Percentiles rank a stretch among this genome's conserved stretches.
Evolutionary conservation across 1,140 invertebrate species (phyloP).

Genomic region (Temnothorax longispinosus): DNA sequence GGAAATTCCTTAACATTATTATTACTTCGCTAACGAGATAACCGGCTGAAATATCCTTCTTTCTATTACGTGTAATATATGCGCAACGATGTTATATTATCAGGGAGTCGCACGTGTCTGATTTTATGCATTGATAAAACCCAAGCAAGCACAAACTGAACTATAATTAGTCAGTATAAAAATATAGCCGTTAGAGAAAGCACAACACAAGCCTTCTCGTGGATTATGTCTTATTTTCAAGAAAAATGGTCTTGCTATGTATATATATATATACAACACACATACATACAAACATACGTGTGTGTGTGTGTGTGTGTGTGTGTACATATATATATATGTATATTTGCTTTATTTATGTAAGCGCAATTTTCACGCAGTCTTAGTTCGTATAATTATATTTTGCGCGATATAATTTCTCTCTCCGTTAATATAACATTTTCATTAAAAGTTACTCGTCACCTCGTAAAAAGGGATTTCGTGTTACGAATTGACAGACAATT

Average conservation of each 20-base stretch:
- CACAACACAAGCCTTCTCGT: not conserved
- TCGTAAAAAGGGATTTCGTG: not conserved
- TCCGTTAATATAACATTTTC: not conserved
- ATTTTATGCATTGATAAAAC: slow-evolving; percentile 51
- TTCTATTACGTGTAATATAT: not conserved
- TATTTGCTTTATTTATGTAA: not conserved
- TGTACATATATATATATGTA: too few relatives aligned
- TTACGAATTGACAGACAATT: not conserved
- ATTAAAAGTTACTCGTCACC: not conserved
- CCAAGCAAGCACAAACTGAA: slow-evolving; percentile 29
- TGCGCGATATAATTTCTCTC: not conserved
- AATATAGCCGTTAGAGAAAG: slow-evolving; percentile 37
- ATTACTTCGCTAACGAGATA: slow-evolving; percentile 5
- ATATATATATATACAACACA: not conserved
- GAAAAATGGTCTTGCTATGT: not conserved
- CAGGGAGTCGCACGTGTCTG: not conserved
- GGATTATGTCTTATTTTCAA: slow-evolving; percentile 10
- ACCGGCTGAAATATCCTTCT: not conserved
- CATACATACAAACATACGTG: too few relatives aligned
- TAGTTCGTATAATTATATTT: not conserved
- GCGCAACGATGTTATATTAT: slow-evolving; percentile 10
- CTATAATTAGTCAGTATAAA: slow-evolving; percentile 39
- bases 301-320: too few relatives aligned
- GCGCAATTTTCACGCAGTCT: not conserved
- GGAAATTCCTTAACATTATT: not conserved